A percentile compares a stretch with the other conserved stretches of the same genome.
These are phyloP conservation scores for Xestia sexstrigata DNA, from an alignment of 2,888 invertebrate genomes.

Conservation along the genomic window DNA sequence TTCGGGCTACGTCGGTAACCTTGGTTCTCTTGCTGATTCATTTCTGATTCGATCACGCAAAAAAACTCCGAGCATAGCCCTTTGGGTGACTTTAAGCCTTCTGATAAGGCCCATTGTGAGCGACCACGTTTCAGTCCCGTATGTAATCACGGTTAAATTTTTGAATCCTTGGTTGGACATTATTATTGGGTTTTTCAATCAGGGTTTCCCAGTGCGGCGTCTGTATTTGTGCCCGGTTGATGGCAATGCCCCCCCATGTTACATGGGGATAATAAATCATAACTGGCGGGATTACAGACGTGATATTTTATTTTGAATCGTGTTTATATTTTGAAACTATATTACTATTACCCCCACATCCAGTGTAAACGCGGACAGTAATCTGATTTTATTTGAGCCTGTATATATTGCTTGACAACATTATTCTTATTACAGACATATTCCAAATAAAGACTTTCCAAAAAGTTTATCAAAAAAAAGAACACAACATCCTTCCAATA, in stretches of 20 bases:
- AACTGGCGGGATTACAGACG: background rate
- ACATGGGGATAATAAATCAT: background rate
- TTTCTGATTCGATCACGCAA: too few species aligned
- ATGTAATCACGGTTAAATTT: too few species aligned
- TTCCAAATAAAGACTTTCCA: background rate
- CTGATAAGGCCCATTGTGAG: too few species aligned
- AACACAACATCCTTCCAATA: slow-evolving; percentile 11
- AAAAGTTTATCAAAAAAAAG: background rate
- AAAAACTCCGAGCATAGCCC: too few species aligned
- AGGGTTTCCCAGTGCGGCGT: background rate
- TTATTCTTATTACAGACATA: background rate
- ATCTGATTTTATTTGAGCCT: background rate
- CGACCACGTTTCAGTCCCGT: too few species aligned
- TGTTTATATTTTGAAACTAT: background rate
- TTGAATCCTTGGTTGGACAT: background rate
- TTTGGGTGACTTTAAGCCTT: too few species aligned
- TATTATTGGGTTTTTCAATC: background rate
- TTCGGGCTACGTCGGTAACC: too few species aligned
- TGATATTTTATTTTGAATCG: background rate
- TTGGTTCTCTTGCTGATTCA: too few species aligned
- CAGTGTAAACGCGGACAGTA: background rate
- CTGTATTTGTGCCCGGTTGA: background rate
- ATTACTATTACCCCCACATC: background rate
- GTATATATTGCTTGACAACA: background rate
- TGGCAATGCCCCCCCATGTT: background rate